Base-by-base conservation (phyloP, 2,888 invertebrate genomes). In the Nomada fucata region DNA sequence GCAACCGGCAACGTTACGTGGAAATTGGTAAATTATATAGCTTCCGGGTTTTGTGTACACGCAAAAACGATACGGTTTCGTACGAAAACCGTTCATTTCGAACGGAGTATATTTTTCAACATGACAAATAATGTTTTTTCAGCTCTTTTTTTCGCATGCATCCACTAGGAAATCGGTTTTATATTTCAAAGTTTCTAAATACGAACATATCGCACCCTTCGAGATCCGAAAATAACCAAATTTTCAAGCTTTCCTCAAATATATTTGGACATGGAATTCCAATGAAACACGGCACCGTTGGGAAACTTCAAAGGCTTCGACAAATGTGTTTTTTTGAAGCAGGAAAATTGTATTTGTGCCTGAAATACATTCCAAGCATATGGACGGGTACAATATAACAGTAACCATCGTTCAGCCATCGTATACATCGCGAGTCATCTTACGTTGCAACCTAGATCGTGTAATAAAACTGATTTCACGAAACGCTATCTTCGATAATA, bases 61-160 rank as follows among this genome's bases (percentile, higher is more conserved):
- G 52, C 52, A 47, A 47, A 57, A 76, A 64, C 72, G 42, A 7
- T 59, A 26, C 23, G 23, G 50, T 15, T 15, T n/a, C 7, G 68
- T 52, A 36, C 50, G 42, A 52, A 52, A 67, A 74, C 52, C n/a
- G 50, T n/a, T 71, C 44, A 50, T 65, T 65, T 72, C 65, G 4
- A 63, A 42, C 59, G 44, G 15, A 52, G 50, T 60, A 55, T 44
- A 71, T 71, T 79, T 77, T 71, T 61, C 77, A 64, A 13, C 20
- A 60, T 77, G 77, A 77, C 79, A 61, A 79, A 79, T 76, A 76
- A 77, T 77, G 70, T 59, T 60, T 59, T 52, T 77, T 57, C 50
- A 23, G 42, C 26, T 13, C 53, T 23, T 59, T 73, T 65, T 57
- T 64, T 70, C 23, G 47, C 61, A 77, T 67, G 60, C 64, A 50